Evolutionary conservation across 2,888 invertebrate genomes (phyloP), one percentile per base, ranked within the genome.

Genomic region (Dorcus parallelipipedus): DNA sequence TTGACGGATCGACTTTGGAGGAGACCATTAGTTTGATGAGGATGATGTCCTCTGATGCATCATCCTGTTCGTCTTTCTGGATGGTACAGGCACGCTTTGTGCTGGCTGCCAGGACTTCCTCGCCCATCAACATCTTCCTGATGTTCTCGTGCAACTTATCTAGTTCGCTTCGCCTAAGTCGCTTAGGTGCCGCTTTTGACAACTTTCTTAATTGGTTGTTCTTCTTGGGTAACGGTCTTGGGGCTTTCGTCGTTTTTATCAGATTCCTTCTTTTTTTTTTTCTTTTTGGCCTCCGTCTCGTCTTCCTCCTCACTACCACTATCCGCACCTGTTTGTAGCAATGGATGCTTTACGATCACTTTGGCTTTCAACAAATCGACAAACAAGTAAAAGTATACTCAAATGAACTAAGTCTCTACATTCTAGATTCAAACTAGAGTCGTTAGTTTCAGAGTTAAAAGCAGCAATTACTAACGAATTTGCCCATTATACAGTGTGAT

Each of bases 61-160:
- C 53, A 33, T 52, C 38, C 9, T 49, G 20, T 5, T 52, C 58
- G 3, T 56, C 52, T 20, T 58, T 53, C 33, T 42, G 52, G 5
- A 48, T 58, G 23, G 60, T 60, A 33, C 88, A 88, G 80, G 84
- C 84, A 63, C 89, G 78, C 69, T 86, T 82, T 9, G 87, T 88
- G 2, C 84, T 84, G 9, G 85, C 82, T 52, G 84, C 83, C 26
- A 86, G 73, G 1, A 88, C 83, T 38, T 84, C 86, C 63, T 86
- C 83, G 63, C 83, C 81, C 54, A 87, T 84, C 68, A 87, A 87
- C 84, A 87, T 88, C 69, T 88, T 87, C 66, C 85, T 83, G 43
- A 89, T 84, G 65, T 89, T 87, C 61, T 86, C 85, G 64, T 88
- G 88, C 2, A 89, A 77, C 72, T 82, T 80, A 67, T 85, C 82